Evolutionary conservation across 2,888 invertebrate species (phyloP).

Genomic region (Gastracanthus pulcherrimus): DNA sequence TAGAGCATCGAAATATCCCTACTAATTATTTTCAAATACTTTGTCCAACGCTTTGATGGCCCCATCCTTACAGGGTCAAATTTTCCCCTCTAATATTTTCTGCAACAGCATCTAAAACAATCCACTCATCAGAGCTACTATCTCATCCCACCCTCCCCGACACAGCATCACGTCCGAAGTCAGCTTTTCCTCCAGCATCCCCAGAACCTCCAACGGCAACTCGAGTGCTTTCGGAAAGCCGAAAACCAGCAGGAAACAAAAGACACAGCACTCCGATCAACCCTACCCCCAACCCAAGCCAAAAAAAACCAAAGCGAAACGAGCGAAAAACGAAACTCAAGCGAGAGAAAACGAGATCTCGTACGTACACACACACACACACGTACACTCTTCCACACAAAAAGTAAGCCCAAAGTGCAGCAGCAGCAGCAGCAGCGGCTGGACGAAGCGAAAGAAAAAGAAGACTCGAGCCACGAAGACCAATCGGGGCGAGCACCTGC

Average conservation of each 20-base stretch:
- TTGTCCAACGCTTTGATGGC: no score
- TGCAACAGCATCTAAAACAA: no score
- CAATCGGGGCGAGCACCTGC: conserved; percentile 54
- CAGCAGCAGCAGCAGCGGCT: background rate
- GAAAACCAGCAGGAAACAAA: background rate
- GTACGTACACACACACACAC: background rate
- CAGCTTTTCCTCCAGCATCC: background rate
- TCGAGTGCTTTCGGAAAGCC: conserved; percentile 16
- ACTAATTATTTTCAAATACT: no score
- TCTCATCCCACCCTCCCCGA: no score
- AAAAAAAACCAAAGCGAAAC: no score
- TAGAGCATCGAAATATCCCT: no score
- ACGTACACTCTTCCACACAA: background rate
- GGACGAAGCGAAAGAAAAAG: no score
- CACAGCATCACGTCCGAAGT: conserved; percentile 12
- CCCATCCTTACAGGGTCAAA: no score
- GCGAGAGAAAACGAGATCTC: background rate
- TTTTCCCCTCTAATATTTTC: no score
- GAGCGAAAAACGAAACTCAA: conserved; percentile 4
- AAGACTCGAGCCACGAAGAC: conserved; percentile 15
- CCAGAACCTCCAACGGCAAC: background rate
- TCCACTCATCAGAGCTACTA: no score
- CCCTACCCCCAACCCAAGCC: no score
- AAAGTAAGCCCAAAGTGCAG: background rate
- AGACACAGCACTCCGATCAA: conserved; percentile 1